These are phyloP conservation scores for Ictalurus furcatus DNA, from an alignment of 2,113 vertebrate genomes.

Conservation along the genomic window DNA sequence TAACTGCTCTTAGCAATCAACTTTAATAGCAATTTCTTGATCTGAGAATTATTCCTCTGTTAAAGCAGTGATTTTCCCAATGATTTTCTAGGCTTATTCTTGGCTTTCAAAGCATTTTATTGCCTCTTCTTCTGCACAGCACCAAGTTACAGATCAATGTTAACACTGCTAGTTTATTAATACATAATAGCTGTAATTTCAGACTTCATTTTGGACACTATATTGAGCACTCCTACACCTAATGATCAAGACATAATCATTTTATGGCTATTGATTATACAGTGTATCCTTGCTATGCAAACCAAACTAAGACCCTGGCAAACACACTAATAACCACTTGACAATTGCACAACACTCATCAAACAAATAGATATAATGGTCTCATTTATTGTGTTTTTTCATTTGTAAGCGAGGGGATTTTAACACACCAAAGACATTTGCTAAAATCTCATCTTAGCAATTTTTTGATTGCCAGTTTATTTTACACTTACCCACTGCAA, in stretches of 20 bases:
- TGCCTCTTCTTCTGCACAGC: background rate
- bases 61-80: background rate
- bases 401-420: too few relatives aligned
- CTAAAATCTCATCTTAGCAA: background rate
- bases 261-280: background rate
- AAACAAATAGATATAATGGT: background rate
- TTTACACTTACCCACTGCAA: background rate
- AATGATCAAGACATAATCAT: background rate
- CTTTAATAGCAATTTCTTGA: background rate
- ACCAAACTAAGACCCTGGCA: background rate
- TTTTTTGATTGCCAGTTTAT: background rate
- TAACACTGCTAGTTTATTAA: background rate
- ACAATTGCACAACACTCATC: background rate
- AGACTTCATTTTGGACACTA: background rate
- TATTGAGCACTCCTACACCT: background rate
- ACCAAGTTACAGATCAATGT: background rate
- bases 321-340: background rate
- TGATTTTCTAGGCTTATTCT: background rate
- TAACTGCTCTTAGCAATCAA: background rate
- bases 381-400: too few relatives aligned
- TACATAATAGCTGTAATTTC: background rate
- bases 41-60: background rate
- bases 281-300: background rate
- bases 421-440: background rate
- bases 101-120: background rate